Base-by-base conservation (phyloP, 2,888 invertebrate species). In the Allygus modestus region DNA sequence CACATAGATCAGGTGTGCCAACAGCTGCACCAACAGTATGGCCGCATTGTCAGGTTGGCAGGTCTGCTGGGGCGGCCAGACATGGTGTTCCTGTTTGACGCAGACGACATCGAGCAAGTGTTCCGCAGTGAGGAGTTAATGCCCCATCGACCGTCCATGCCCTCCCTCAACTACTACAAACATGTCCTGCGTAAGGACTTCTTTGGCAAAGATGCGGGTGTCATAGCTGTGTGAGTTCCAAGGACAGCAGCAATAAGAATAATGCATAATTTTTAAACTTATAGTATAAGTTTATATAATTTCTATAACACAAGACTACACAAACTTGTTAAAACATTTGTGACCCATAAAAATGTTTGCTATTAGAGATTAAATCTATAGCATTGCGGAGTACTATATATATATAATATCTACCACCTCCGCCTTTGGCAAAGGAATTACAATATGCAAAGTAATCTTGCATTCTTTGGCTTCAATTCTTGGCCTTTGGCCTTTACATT, bases 111-210 rank as follows among this genome's bases (percentile, higher is more conserved):
- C 17, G 94, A 95, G 88, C 91, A 93, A 82, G 93, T 95, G 0
- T 95, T 94, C 87, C 90, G 95, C 17, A 92, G 93, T 31, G 95
- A 95, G 89, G 95, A 95, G 87, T 90, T 90, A 0, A 92, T 94
- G 88, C 95, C 95, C 0, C 93, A 93, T 86, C 92, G 95, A 84
- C 95, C 95, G 0, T 94, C 95, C 0, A 95, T 95, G 95, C 95
- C 95, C 0, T 95, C 95, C 0, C 90, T 95, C 71, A 93, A 95
- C 89, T 94, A 94, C 88, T 95, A 95, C 90, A 95, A 95, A 87
- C 94, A 95, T 88, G 93, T 92, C 0, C 89, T 95, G 71, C 91
- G 94, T 86, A 94, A 93, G 89, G 93, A 95, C 77, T 94, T 94
- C 89, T 95, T 95, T 88, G 93, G 92, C 0, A 93, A 93, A 85